A percentile compares a stretch with the other conserved stretches of the same genome.
phyloP scores from a whole-genome alignment of 2,888 invertebrate genomes.

The Syritta pipiens region DNA sequence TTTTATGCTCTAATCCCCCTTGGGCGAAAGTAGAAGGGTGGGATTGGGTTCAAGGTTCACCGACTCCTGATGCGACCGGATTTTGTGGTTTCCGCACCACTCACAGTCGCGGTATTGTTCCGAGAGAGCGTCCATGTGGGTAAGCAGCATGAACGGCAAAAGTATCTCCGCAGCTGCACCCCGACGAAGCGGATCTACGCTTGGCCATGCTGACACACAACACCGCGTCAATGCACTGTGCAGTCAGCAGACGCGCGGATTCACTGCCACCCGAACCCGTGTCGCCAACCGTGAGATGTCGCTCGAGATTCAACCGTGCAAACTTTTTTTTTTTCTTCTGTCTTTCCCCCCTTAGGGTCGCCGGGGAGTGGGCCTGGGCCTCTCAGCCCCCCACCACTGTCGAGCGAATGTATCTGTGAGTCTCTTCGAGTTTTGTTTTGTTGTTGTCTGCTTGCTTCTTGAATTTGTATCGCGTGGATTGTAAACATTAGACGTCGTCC shows the following conservation, averaged over 20 bases:
- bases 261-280: no score
- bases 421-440: conserved; percentile 16
- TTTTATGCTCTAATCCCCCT: no score
- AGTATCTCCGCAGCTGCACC: not conserved
- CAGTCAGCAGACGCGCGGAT: not conserved
- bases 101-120: no score
- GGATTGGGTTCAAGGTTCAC: no score
- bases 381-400: conserved; percentile 1
- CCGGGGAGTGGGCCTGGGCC: conserved; percentile 3
- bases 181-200: conserved; percentile 62
- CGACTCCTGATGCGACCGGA: conserved; percentile 8
- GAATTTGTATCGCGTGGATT: conserved; percentile 50
- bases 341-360: no score
- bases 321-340: no score
- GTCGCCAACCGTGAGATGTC: not conserved
- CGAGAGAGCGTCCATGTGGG: no score
- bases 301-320: not conserved
- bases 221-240: conserved; percentile 41
- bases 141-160: not conserved
- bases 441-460: conserved; percentile 3
- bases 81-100: conserved; percentile 18
- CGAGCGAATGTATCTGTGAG: conserved; percentile 23
- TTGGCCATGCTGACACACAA: conserved; percentile 55
- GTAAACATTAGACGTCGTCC: conserved; percentile 59
- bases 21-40: no score